Evolutionary conservation across 1,140 invertebrate species (phyloP), one percentile per base, ranked within the genome.

Genomic region (Zaprionus kolodkinae): DNA sequence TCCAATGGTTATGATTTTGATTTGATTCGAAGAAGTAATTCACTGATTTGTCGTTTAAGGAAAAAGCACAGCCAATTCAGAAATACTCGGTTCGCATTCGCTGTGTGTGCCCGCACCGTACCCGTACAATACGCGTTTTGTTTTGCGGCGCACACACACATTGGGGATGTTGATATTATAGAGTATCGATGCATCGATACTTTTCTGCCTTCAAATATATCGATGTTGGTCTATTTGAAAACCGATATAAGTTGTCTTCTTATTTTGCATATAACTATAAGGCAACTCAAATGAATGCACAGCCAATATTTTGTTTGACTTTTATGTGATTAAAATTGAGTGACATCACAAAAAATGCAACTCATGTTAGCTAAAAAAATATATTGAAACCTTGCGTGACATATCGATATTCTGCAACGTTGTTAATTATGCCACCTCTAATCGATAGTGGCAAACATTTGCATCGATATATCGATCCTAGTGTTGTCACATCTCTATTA

Each of bases 131-230:
- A 76, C 61, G 73, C 73, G 73, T 76, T 76, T 76, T 76, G 73
- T 76, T 76, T 76, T 76, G 73, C 73, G 73, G 68, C 68, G 68
- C 68, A 72, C 73, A 76, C 61, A 76, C 68, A 76, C 73, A 76
- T 65, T 70, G 72, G 72, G 66, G 59, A 74, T 72, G 63, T 67
- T 72, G 63, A 72, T 72, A 67, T 72, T 45, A 60, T 15, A 6
- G 15, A 27, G 10, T 72, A 72, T 72, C 70, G 70, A 72, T 66
- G 55, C 17, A 72, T 72, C 63, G 55, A 38, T 50, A 48, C 3
- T 12, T 48, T 25, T n/a, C 17, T 55, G 9, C 6, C 13, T 12
- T 25, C 6, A 40, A 33, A 57, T 38, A 50, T 35, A 27, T 48
- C 11, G 3, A 4, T 55, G n/a, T 30, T 25, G 15, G 3, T 10